phyloP scores from a whole-genome alignment of 1,140 invertebrate genomes.

The Brachionus calyciflorus region DNA sequence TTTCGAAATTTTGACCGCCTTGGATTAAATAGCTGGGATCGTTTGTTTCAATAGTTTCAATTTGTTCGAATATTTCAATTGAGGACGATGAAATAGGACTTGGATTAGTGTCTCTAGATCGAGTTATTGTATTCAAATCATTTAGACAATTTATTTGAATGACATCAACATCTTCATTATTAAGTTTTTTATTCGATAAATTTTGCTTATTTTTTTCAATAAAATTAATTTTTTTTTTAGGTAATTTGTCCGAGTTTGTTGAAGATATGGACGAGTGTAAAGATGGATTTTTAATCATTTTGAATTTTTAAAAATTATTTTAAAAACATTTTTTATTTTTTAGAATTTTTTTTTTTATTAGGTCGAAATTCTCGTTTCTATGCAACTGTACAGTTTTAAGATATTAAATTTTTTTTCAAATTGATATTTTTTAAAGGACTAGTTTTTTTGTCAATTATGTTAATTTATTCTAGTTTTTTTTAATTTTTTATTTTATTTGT shows the following conservation, averaged over 20 bases:
- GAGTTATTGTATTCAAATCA: background rate
- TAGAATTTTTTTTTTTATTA: background rate
- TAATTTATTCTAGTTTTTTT: too few relatives aligned
- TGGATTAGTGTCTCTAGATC: too few relatives aligned
- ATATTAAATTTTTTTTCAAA: too few relatives aligned
- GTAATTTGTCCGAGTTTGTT: background rate
- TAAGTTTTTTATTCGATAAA: background rate
- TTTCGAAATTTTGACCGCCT: background rate
- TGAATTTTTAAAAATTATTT: background rate
- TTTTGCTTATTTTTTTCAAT: background rate
- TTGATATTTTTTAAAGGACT: too few relatives aligned
- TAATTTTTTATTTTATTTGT: too few relatives aligned
- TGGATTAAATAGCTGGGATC: background rate
- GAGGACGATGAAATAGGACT: background rate
- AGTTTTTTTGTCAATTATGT: too few relatives aligned
- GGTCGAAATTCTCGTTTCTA: background rate
- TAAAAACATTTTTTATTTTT: background rate
- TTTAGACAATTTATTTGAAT: background rate
- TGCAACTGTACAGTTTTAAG: too few relatives aligned
- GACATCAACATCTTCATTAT: background rate
- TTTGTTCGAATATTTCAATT: background rate
- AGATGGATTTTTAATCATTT: constrained; percentile 6
- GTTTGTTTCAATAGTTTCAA: constrained; percentile 17
- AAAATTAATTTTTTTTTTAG: background rate
- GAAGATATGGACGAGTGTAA: background rate